Conservation (phyloP, 2,888 invertebrate genomes). For the Cheilosia pagana region DNA sequence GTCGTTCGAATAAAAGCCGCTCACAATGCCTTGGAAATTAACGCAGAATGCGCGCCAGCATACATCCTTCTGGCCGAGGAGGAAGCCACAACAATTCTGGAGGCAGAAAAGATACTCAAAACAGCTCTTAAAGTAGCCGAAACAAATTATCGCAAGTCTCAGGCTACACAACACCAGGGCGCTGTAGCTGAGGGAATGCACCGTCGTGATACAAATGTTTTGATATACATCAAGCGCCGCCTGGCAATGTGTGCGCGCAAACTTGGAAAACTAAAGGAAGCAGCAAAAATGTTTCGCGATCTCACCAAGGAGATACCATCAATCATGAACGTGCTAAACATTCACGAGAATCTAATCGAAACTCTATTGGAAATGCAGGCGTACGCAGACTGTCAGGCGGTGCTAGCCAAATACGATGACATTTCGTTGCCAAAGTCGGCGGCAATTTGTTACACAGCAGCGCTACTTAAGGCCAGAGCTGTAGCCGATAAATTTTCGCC, state of each 20-base stretch:
- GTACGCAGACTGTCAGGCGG: conserved; percentile 97
- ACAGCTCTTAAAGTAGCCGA: conserved; percentile 94
- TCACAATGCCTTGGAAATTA: conserved; percentile 92
- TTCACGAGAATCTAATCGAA: conserved; percentile 98
- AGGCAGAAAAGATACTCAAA: conserved; percentile 92
- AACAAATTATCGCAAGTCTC: conserved; percentile 90
- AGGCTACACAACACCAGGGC: conserved; percentile 91
- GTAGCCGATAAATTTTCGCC: conserved; percentile 96
- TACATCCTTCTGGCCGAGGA: conserved; percentile 98
- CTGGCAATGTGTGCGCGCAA: conserved; percentile 99
- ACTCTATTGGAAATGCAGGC: conserved; percentile 97
- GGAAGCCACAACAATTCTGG: conserved; percentile 95
- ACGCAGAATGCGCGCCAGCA: conserved; percentile 96
- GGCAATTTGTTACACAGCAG: conserved; percentile 97
- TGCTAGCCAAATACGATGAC: conserved; percentile 95
- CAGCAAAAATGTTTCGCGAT: conserved; percentile 98
- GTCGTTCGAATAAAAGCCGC: conserved; percentile 95
- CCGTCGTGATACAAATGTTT: conserved; percentile 94
- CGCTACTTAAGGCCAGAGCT: conserved; percentile 94
- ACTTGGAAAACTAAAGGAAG: conserved; percentile 96
- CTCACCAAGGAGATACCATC: conserved; percentile 98
- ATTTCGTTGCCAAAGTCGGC: conserved; percentile 97
- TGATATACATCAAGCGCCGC: conserved; percentile 96
- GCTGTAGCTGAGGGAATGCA: conserved; percentile 90
- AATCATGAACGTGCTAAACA: conserved; percentile 95